These are phyloP conservation scores for Pristis pectinata DNA, from an alignment of 2,797 vertebrate genomes.

Conservation along the genomic window DNA sequence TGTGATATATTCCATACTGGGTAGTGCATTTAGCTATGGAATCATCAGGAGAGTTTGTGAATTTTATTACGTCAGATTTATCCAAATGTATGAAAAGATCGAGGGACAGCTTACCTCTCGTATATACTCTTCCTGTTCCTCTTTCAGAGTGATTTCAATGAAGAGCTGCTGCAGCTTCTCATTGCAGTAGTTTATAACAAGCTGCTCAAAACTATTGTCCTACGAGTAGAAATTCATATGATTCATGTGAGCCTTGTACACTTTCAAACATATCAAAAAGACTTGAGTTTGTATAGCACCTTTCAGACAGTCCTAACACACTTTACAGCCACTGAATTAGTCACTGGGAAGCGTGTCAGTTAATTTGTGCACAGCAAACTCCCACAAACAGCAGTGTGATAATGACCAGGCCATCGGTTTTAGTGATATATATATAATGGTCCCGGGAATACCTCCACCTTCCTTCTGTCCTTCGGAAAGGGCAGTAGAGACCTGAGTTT, in stretches of 20 bases:
- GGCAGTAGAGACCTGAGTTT: background rate
- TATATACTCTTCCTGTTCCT: conserved; percentile 65
- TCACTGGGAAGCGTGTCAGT: background rate
- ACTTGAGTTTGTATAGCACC: background rate
- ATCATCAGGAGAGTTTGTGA: background rate
- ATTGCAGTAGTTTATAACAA: conserved; percentile 71
- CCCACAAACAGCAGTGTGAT: background rate
- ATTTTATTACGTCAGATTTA: background rate
- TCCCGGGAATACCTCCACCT: background rate
- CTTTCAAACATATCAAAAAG: background rate
- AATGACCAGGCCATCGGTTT: background rate
- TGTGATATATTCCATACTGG: background rate
- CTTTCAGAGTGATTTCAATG: conserved; percentile 63
- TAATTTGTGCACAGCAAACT: background rate
- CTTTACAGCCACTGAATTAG: background rate
- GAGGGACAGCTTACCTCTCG: conserved; percentile 54
- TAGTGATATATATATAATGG: background rate
- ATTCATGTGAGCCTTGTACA: background rate
- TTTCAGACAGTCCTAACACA: background rate
- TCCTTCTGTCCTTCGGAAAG: background rate
- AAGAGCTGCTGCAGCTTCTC: conserved; percentile 71
- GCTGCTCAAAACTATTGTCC: conserved; percentile 67
- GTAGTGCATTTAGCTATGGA: background rate
- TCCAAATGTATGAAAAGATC: background rate
- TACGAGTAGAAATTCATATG: conserved; percentile 40